A percentile compares a stretch with the other conserved stretches of the same genome.
Conservation (phyloP, 2,113 vertebrate genomes). For the Petromus typicus region DNA sequence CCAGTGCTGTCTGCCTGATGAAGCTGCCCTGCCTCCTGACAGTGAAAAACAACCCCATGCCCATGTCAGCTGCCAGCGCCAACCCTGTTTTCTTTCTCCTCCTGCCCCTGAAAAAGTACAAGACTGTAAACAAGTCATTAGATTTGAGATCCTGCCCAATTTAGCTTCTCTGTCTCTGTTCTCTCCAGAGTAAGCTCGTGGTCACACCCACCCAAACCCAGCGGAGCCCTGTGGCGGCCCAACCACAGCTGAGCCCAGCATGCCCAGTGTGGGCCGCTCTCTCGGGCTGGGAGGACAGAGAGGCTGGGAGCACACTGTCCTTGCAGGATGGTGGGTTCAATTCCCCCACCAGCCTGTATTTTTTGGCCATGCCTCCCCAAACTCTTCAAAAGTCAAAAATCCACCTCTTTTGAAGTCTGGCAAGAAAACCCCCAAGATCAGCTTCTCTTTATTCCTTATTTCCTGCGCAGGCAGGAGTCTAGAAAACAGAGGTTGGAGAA, state of each 20-base stretch:
- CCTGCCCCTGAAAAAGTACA: constrained; percentile 68
- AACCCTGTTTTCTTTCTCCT: constrained; percentile 53
- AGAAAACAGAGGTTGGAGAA: constrained; percentile 79
- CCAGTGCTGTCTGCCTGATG: constrained; percentile 48
- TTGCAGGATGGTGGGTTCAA: constrained; percentile 13
- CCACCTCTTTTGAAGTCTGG: constrained; percentile 73
- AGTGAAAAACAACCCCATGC: constrained; percentile 67
- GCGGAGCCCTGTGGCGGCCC: constrained; percentile 71
- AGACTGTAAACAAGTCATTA: constrained; percentile 80
- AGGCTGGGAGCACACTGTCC: neutral
- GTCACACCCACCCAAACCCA: constrained; percentile 82
- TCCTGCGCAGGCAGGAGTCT: constrained; percentile 64
- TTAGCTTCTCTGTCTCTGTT: constrained; percentile 81
- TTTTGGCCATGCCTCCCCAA: constrained; percentile 22
- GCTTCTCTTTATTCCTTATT: constrained; percentile 68
- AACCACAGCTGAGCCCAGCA: constrained; percentile 74
- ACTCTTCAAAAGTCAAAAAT: constrained; percentile 47
- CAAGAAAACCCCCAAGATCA: constrained; percentile 55
- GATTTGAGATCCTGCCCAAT: constrained; percentile 77
- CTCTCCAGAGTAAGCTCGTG: constrained; percentile 75
- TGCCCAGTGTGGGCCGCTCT: constrained; percentile 54
- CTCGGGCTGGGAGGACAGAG: neutral
- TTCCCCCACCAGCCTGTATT: constrained; percentile 19
- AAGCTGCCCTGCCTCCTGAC: constrained; percentile 46
- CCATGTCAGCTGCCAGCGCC: neutral